Conservation (phyloP, 2,113 vertebrate species). For the Pseudorasbora parva region DNA sequence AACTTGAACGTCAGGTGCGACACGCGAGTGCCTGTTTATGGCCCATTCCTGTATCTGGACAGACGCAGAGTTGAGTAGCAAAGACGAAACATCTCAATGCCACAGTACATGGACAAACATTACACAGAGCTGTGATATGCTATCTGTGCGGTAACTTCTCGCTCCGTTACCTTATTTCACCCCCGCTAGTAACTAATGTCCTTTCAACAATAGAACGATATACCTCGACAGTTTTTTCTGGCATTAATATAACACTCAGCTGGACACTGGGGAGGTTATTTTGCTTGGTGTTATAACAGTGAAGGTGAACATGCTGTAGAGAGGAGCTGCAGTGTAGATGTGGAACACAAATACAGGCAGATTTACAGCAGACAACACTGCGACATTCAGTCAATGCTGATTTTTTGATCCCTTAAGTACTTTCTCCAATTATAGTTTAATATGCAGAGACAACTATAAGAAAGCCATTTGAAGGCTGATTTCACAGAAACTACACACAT, state of each 20-base stretch:
- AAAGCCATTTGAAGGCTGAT: background rate
- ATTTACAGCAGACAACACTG: slow-evolving; percentile 12
- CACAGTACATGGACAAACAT: slow-evolving; percentile 40
- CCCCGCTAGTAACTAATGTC: background rate
- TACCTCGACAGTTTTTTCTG: slow-evolving; percentile 30
- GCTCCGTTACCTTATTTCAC: slow-evolving; percentile 20
- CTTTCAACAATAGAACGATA: slow-evolving; percentile 24
- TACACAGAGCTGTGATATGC: slow-evolving; percentile 28
- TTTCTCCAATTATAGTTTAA: background rate
- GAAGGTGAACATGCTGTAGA: slow-evolving; percentile 31
- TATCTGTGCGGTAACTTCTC: slow-evolving; percentile 1
- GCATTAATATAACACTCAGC: slow-evolving; percentile 38
- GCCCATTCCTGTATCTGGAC: background rate
- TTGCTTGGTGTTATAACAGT: slow-evolving; percentile 24
- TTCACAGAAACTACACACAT: background rate
- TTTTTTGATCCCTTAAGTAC: background rate
- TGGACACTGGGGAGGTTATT: slow-evolving; percentile 29
- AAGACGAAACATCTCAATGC: slow-evolving; percentile 41
- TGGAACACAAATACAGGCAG: background rate
- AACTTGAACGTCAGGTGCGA: background rate
- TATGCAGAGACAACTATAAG: slow-evolving; percentile 1
- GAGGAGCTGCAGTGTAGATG: slow-evolving; percentile 19
- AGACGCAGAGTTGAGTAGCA: slow-evolving; percentile 17
- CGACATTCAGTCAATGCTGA: background rate
- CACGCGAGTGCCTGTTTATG: background rate